Evolutionary conservation across 2,888 invertebrate species (phyloP).

Genomic region (Thalpophila matura): DNA sequence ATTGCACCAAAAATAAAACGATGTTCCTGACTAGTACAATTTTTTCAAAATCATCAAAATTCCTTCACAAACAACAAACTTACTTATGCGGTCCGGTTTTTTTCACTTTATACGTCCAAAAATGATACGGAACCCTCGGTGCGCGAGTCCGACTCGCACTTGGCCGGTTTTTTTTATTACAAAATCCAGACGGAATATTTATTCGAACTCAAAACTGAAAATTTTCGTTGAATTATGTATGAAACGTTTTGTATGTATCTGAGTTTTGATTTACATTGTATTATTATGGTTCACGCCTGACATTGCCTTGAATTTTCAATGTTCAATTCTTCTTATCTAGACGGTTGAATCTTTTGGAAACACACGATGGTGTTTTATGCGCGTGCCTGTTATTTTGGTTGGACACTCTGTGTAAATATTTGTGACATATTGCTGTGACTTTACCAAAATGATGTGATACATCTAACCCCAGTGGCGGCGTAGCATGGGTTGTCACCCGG

Average conservation of each 20-base stretch:
- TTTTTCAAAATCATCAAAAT: too few species aligned
- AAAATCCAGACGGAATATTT: constrained; percentile 27
- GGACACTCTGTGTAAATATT: background rate
- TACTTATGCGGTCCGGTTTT: too few species aligned
- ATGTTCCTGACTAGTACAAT: too few species aligned
- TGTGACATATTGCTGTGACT: too few species aligned
- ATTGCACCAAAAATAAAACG: too few species aligned
- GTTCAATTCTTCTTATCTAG: constrained; percentile 59
- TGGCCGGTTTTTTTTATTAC: constrained; percentile 22
- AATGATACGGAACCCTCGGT: too few species aligned
- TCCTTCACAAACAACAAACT: too few species aligned
- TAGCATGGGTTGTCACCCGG: too few species aligned
- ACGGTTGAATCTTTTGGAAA: constrained; percentile 62
- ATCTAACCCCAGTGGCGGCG: too few species aligned
- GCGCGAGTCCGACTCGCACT: too few species aligned
- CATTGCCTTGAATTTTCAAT: constrained; percentile 57
- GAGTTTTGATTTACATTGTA: constrained; percentile 52
- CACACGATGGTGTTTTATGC: constrained; percentile 12
- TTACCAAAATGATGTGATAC: too few species aligned
- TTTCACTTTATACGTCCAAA: too few species aligned
- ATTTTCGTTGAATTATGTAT: constrained; percentile 57
- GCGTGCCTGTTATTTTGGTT: constrained; percentile 3
- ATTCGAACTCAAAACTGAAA: constrained; percentile 49
- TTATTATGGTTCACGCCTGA: constrained; percentile 52
- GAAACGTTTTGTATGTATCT: constrained; percentile 57